Conservation (phyloP, 2,113 vertebrate genomes). For the Heterocephalus glaber region DNA sequence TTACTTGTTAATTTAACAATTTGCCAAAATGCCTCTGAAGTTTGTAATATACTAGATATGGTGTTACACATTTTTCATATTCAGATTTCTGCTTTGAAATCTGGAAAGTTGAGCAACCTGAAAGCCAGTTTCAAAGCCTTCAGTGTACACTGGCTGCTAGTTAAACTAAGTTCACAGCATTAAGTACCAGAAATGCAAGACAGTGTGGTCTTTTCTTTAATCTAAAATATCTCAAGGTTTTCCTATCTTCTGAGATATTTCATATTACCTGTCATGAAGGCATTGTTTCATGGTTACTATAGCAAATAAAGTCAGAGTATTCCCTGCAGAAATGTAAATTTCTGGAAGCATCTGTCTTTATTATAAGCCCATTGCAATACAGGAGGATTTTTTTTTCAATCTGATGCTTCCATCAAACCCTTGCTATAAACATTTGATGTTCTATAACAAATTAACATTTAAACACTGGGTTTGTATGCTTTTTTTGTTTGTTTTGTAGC, state of each 20-base stretch:
- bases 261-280: background rate
- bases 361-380: slow-evolving; percentile 7
- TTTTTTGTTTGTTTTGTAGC: slow-evolving; percentile 64
- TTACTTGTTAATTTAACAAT: background rate
- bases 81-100: slow-evolving; percentile 38
- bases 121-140: background rate
- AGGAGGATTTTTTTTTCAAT: slow-evolving; percentile 42
- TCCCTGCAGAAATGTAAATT: slow-evolving; percentile 24
- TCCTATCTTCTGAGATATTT: slow-evolving; percentile 52
- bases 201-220: background rate
- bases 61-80: background rate
- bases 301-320: background rate
- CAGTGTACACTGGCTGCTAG: background rate
- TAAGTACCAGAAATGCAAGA: background rate
- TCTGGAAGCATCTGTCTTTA: background rate
- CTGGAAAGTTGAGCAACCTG: background rate
- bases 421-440: slow-evolving; percentile 66
- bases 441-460: slow-evolving; percentile 70
- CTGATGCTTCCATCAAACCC: background rate
- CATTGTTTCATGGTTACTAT: slow-evolving; percentile 24
- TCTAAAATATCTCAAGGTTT: slow-evolving; percentile 50
- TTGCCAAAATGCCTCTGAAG: slow-evolving; percentile 35
- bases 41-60: background rate
- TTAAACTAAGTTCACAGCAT: slow-evolving; percentile 16
- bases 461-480: slow-evolving; percentile 63